Percentiles rank a stretch among this genome's conserved stretches.
phyloP scores from a whole-genome alignment of 1,140 invertebrate genomes.

The Anastatus disparis region DNA sequence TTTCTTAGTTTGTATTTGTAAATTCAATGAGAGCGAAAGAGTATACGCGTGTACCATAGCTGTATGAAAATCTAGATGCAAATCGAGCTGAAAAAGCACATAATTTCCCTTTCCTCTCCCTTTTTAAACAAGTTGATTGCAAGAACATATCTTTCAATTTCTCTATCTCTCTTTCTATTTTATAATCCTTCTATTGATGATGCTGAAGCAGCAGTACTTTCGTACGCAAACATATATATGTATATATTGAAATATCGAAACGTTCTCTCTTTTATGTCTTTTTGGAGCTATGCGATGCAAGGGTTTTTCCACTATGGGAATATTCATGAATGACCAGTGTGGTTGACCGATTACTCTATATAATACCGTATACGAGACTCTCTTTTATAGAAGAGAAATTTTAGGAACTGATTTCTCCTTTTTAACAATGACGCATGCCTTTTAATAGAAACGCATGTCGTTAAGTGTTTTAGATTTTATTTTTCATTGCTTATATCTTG shows the following conservation, averaged over 20 bases:
- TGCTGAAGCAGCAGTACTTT: background rate
- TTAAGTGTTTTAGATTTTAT: too few relatives aligned
- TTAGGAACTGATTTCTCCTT: too few relatives aligned
- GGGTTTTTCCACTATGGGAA: conserved; percentile 8
- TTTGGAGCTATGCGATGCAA: too few relatives aligned
- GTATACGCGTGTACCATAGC: too few relatives aligned
- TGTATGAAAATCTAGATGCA: conserved; percentile 25
- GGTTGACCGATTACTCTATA: too few relatives aligned
- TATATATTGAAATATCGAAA: too few relatives aligned
- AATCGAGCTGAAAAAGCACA: background rate
- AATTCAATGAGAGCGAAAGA: background rate
- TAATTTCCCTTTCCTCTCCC: background rate
- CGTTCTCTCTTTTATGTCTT: background rate
- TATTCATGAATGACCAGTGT: conserved; percentile 35
- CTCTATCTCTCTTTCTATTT: background rate
- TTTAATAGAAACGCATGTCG: too few relatives aligned
- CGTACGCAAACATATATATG: too few relatives aligned
- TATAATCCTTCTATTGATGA: background rate
- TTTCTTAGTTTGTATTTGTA: background rate
- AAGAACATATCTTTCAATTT: background rate
- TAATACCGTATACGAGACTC: too few relatives aligned
- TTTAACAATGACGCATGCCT: too few relatives aligned
- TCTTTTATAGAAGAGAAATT: too few relatives aligned
- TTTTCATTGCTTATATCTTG: too few relatives aligned
- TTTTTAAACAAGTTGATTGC: conserved; percentile 6